Evolutionary conservation across 2,888 invertebrate genomes (phyloP).

Genomic region (Antheraea assamensis): DNA sequence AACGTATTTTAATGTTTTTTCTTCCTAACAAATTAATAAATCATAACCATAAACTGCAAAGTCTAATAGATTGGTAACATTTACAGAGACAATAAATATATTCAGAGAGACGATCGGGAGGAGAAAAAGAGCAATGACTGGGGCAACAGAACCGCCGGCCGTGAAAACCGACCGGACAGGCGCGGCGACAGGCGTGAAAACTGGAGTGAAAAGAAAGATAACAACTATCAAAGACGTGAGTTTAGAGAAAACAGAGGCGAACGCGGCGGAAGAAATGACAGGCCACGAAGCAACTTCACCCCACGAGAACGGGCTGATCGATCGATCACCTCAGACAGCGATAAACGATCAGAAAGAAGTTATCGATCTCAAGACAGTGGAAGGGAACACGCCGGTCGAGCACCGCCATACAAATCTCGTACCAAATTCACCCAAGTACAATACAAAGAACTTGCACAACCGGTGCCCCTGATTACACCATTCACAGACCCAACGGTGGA

Average conservation of each 20-base stretch:
- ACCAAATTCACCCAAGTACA: slow-evolving; percentile 63
- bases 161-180: slow-evolving; percentile 35
- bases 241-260: slow-evolving; percentile 41
- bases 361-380: slow-evolving; percentile 56
- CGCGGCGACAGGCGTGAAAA: slow-evolving; percentile 37
- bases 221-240: slow-evolving; percentile 35
- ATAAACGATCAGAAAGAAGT: slow-evolving; percentile 58
- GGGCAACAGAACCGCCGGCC: slow-evolving; percentile 42
- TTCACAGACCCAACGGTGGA: slow-evolving; percentile 75
- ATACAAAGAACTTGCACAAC: slow-evolving; percentile 66
- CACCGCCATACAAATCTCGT: slow-evolving; percentile 58
- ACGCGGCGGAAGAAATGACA: slow-evolving; percentile 43
- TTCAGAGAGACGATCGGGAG: slow-evolving; percentile 54
- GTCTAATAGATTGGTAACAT: slow-evolving; percentile 32
- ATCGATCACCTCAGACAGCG: slow-evolving; percentile 58
- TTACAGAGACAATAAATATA: slow-evolving; percentile 50
- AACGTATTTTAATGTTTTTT: not conserved
- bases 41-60: not conserved
- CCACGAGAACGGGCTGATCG: slow-evolving; percentile 60
- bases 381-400: slow-evolving; percentile 46
- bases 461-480: slow-evolving; percentile 71
- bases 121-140: slow-evolving; percentile 53
- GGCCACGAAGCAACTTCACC: slow-evolving; percentile 59
- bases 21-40: not conserved
- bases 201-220: slow-evolving; percentile 24